Evolutionary conservation across 1,140 invertebrate species (phyloP).

Genomic region (Atopsyche davidsoni): DNA sequence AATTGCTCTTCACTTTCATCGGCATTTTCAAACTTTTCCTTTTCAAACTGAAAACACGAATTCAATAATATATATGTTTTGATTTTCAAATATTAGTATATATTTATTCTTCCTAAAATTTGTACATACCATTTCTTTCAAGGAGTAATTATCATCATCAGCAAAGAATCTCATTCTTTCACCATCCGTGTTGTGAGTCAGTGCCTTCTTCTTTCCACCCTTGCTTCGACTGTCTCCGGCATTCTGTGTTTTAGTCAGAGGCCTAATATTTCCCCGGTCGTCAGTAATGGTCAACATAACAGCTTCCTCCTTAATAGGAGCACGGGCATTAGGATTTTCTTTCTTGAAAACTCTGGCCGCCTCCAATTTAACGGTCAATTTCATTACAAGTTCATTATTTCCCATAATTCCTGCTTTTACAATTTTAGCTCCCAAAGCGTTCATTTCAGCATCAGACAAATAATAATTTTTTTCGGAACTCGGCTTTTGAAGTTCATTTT

Average conservation of each 20-base stretch:
- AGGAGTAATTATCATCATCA: conserved; percentile 84
- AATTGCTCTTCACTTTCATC: conserved; percentile 80
- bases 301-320: conserved; percentile 38
- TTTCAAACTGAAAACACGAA: conserved; percentile 66
- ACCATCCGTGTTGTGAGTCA: conserved; percentile 66
- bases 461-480: conserved; percentile 33
- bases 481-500: too few relatives aligned
- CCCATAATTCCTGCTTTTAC: conserved; percentile 89
- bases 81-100: not conserved
- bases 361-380: conserved; percentile 72
- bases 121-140: conserved; percentile 73
- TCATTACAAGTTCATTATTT: conserved; percentile 58
- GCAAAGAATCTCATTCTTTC: conserved; percentile 78
- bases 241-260: conserved; percentile 42
- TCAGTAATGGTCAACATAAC: conserved; percentile 69
- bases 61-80: conserved; percentile 8
- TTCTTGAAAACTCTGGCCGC: conserved; percentile 56
- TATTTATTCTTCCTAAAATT: not conserved
- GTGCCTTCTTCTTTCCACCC: conserved; percentile 52
- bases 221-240: conserved; percentile 40
- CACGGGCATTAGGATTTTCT: conserved; percentile 38
- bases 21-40: conserved; percentile 77
- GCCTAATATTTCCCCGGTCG: conserved; percentile 57
- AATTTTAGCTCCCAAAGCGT: conserved; percentile 79
- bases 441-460: conserved; percentile 75